Base-by-base conservation (phyloP, 1,140 invertebrate genomes). In the Drosophila sp. region DNA sequence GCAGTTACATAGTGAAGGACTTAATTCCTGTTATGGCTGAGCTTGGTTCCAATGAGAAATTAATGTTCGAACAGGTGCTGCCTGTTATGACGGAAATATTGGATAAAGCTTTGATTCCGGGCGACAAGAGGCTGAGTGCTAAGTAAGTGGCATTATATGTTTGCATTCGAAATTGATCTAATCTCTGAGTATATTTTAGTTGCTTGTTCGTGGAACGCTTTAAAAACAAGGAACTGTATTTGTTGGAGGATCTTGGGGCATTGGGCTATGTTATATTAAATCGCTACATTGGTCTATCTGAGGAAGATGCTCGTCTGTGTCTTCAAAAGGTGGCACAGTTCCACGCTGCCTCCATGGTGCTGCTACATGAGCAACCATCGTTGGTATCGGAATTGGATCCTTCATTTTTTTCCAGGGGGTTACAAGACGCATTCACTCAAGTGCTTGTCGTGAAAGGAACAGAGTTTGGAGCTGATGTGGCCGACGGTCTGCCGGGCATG, bases 401-500 rank as follows among this genome's bases (percentile, higher is more conserved):
- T 2, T 89, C 83, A 0, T 54, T 78, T 11, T 82, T 78, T 69
- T 43, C 14, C 8, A 32, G 72, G 0, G 80, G 76, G 0, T 2
- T 78, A 0, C 14, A 41, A 0, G 73, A 80, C 50, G 9, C 18
- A 0, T 67, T 77, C 14, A 36, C 53, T 0, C 8, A 75, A 38
- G 45, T 45, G 0, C 57, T 90, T 0, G 41, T 92, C 11, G 91
- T 75, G 13, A 72, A 72, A 54, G 72, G 82, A 18, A 58, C 79
- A 0, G 58, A 41, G n/a, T 80, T 45, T 34, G 72, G 65, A 0
- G 78, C 90, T 1, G 66, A 80, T n/a, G 18, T 58, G 1, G 45
- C 70, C 53, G 92, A 92, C 11, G 92, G 92, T 25, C 67, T 90
- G 0, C 75, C 90, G 0, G 93, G 93, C 66, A 27, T 94, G 32